phyloP scores from a whole-genome alignment of 2,888 invertebrate species.

The Sarcophaga rosellei region DNA sequence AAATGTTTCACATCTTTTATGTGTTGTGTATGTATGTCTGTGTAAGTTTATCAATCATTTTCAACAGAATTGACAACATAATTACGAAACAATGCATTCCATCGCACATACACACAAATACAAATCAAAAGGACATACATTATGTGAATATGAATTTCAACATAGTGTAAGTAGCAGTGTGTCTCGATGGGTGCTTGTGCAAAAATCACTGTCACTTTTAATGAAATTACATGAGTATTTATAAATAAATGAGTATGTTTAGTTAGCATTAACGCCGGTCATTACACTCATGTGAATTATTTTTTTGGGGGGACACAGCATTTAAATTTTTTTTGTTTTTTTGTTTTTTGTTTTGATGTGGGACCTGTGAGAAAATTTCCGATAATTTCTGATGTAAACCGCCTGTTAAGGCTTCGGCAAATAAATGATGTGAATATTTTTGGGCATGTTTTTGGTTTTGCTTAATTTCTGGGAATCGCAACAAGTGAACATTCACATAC shows the following conservation, averaged over 20 bases:
- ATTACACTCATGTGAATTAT: constrained; percentile 50
- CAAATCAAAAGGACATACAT: too few species aligned
- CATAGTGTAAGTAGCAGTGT: too few species aligned
- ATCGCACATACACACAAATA: too few species aligned
- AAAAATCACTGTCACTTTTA: constrained; percentile 21
- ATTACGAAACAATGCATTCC: constrained; percentile 25
- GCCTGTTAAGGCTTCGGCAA: too few species aligned
- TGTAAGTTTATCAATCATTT: constrained; percentile 12
- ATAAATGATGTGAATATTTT: too few species aligned
- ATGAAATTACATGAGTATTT: neutral
- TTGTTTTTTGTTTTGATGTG: too few species aligned
- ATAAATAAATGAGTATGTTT: neutral
- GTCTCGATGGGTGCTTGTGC: neutral
- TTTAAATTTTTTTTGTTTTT: too few species aligned
- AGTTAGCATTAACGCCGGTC: neutral
- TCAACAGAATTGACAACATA: constrained; percentile 22
- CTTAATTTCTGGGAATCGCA: too few species aligned
- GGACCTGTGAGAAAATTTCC: neutral
- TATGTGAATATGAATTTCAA: too few species aligned
- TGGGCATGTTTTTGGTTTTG: too few species aligned
- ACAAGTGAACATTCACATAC: too few species aligned
- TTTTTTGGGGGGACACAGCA: too few species aligned
- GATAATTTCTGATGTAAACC: neutral
- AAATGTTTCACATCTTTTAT: constrained; percentile 3
- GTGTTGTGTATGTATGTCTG: neutral